Percentiles rank a stretch among this genome's conserved stretches.
Conservation (phyloP, 2,888 invertebrate species). For the Xestia rhomboidea region DNA sequence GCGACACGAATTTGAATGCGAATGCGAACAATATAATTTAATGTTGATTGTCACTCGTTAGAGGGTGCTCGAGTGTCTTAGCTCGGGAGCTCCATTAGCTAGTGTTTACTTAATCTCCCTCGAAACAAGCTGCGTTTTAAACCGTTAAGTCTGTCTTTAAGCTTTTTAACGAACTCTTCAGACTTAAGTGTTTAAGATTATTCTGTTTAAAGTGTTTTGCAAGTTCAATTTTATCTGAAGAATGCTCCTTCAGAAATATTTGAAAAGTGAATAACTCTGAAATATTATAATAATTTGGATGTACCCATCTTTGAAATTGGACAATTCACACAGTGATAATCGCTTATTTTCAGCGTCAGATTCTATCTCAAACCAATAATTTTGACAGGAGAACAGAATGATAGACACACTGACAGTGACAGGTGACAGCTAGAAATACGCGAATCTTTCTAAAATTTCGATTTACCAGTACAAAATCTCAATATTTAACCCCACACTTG, state of each 20-base stretch:
- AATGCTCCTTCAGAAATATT: neutral
- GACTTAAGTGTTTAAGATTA: slow-evolving; percentile 41
- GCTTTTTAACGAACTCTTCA: slow-evolving; percentile 49
- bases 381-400: neutral
- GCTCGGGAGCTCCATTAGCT: slow-evolving; percentile 44
- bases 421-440: neutral
- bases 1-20: slow-evolving; percentile 54
- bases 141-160: slow-evolving; percentile 49
- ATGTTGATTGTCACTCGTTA: slow-evolving; percentile 52
- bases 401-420: neutral
- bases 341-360: neutral
- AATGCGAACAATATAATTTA: slow-evolving; percentile 55
- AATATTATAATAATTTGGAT: neutral
- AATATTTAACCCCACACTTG: slow-evolving; percentile 8
- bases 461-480: neutral
- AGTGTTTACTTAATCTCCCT: slow-evolving; percentile 58
- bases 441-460: slow-evolving; percentile 4
- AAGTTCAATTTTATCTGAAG: slow-evolving; percentile 11
- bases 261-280: neutral
- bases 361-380: neutral
- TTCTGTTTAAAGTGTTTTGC: slow-evolving; percentile 25
- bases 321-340: neutral
- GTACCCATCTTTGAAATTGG: neutral
- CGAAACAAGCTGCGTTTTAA: slow-evolving; percentile 52
- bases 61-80: slow-evolving; percentile 37